Percentiles rank a stretch among this genome's conserved stretches.
Evolutionary conservation across 2,797 vertebrate genomes (phyloP).

Genomic region (Sebastes hubbsi): DNA sequence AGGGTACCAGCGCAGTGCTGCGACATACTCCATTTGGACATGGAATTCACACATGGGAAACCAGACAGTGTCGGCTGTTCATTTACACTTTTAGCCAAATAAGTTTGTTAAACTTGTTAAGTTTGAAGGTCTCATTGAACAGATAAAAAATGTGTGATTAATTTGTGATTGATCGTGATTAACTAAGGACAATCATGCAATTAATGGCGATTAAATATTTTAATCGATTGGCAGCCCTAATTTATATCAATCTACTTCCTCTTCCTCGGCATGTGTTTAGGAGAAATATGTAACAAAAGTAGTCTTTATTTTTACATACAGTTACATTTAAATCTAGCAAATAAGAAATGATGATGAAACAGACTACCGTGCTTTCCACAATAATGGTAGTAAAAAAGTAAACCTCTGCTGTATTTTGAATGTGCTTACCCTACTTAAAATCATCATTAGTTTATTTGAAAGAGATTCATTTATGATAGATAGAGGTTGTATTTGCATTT

Average conservation of each 20-base stretch:
- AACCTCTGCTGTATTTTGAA: background rate
- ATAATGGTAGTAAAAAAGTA: background rate
- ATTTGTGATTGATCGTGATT: too few relatives aligned
- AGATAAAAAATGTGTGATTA: too few relatives aligned
- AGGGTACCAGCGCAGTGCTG: background rate
- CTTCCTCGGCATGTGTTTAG: background rate
- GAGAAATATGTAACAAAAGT: background rate
- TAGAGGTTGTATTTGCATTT: background rate
- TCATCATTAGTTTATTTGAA: background rate
- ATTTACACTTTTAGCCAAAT: background rate
- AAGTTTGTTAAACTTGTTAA: too few relatives aligned
- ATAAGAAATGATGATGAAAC: background rate
- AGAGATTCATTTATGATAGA: background rate
- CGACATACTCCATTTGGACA: background rate
- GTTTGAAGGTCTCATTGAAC: too few relatives aligned
- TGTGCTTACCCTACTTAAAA: background rate
- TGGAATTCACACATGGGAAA: background rate
- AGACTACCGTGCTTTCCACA: background rate
- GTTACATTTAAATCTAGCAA: background rate
- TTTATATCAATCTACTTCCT: background rate
- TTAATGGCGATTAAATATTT: too few relatives aligned
- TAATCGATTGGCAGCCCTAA: too few relatives aligned
- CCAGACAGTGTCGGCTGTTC: background rate
- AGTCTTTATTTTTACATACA: background rate
- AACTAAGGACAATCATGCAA: too few relatives aligned